Evolutionary conservation across 2,888 invertebrate species (phyloP), one percentile per base, ranked within the genome.

Genomic region (Caenorhabditis becei): DNA sequence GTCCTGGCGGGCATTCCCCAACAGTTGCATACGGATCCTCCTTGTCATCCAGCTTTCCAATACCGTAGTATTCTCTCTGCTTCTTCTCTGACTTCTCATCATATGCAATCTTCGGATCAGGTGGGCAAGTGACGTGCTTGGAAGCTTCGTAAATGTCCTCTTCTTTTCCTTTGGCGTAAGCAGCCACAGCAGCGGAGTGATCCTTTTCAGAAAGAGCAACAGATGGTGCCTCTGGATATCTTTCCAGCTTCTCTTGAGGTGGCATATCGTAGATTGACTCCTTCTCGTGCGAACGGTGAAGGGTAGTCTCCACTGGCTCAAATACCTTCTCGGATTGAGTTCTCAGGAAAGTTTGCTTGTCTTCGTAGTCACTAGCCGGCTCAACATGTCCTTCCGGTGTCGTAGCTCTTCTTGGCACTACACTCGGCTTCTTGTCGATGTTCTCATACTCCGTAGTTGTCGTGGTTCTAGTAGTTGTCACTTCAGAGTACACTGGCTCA

Each of bases 261-360:
- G 85, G 85, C 47, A 85, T 69, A 49, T 86, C 86, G 41, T 86
- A 86, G 28, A 86, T 83, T 2, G 77, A 69, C 32, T 86, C 86
- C 49, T 82, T 83, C 63, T 84, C 84, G 2, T 86, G 82, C 11
- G 83, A 78, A 24, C 86, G 61, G 44, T 71, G 85, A 8, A 85
- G 74, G 0, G 63, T 7, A n/a, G 77, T 53, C 16, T 71, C 77
- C 10, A 59, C 44, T 71, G 63, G 75, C 35, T 80, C 75, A 41
- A 80, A 65, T 20, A 80, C 65, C 41, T 75, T 80, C 49, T 83
- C 83, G 2, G 86, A 86, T 63, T 86, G 86, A 16, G 86, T 86
- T 66, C 85, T 70, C 41, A 69, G 59, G 66, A 86, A 86, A 5
- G 58, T 16, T 20, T 47, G 83, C n/a, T 41, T 66, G 7, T 71